Evolutionary conservation across 2,888 invertebrate species (phyloP), one percentile per base, ranked within the genome.

Genomic region (Andrena marginata): DNA sequence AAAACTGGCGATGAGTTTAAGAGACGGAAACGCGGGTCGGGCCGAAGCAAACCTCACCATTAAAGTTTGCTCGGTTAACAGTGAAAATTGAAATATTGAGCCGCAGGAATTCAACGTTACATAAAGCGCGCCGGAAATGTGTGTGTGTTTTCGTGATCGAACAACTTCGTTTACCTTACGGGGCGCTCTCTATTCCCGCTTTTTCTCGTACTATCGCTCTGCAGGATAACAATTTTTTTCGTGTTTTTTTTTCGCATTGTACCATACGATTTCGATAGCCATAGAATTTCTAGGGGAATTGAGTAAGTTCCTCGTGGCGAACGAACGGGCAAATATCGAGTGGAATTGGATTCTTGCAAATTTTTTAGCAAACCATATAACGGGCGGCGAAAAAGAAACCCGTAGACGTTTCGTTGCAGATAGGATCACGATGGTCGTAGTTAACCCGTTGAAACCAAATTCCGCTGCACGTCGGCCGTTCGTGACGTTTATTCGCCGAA

Each of bases 31-130:
- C 31, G 16, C 2, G 7, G 42, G 29, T 60, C 54, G 26, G 6
- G 26, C 26, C 26, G 29, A 33, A 29, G 29, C 51, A 51, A 74
- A 67, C 20, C 68, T 74, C 48, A 10, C 29, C 29, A 51, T 60
- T 51, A 49, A 77, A 33, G 35, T 59, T 70, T 65, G 2, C 31
- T 29, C 8, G 20, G 20, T n/a, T 76, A 10, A 31, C 63, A n/a
- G n/a, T 10, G 69, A 35, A 26, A 79, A 77, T 70, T 70, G 79
- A 77, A 77, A 79, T 64, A 64, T 60, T 59, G 56, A 70, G 35
- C 35, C 0, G 20, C 6, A 23, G 31, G 51, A 23, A 51, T 70
- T 51, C 49, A 16, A 49, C 63, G 59, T 64, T 69, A 13, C 35
- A 31, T 42, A 49, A 77, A 70, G 35, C 29, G 2, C 33, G 29